These are phyloP conservation scores for Clarias macrocephalus DNA, from an alignment of 2,113 vertebrate species.

Conservation along the genomic window DNA sequence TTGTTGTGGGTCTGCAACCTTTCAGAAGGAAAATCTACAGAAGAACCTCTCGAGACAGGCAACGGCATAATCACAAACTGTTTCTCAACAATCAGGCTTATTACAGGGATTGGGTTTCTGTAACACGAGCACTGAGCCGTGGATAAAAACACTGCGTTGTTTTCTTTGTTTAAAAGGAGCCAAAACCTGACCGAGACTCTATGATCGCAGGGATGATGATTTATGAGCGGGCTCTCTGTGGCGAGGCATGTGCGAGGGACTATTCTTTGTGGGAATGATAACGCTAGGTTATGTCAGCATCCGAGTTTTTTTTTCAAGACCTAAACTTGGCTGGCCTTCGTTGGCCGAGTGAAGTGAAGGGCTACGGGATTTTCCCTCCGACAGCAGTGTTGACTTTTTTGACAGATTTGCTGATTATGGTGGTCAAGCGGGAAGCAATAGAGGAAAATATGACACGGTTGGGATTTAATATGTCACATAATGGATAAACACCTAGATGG, in stretches of 20 bases:
- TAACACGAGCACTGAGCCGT: slow-evolving; percentile 12
- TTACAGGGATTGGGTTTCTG: slow-evolving; percentile 12
- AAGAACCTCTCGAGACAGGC: neutral
- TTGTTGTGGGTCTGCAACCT: neutral
- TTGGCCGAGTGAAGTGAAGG: slow-evolving; percentile 12
- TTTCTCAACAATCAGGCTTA: slow-evolving; percentile 2
- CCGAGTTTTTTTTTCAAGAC: slow-evolving; percentile 1
- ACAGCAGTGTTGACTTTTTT: slow-evolving; percentile 47
- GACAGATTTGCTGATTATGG: slow-evolving; percentile 31
- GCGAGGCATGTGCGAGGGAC: neutral
- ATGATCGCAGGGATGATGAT: slow-evolving; percentile 19
- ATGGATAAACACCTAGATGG: neutral
- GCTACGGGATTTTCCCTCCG: slow-evolving; percentile 30
- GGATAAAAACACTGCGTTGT: slow-evolving; percentile 4
- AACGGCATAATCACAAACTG: neutral
- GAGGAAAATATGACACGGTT: slow-evolving; percentile 2
- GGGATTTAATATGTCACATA: slow-evolving; percentile 2
- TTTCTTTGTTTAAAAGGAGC: slow-evolving; percentile 29
- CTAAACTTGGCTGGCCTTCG: slow-evolving; percentile 22
- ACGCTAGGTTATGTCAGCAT: slow-evolving; percentile 18
- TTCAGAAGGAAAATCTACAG: slow-evolving; percentile 2
- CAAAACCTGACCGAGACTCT: neutral
- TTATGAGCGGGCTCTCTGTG: slow-evolving; percentile 26
- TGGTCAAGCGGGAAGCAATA: slow-evolving; percentile 3
- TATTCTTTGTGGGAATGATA: slow-evolving; percentile 17